These are phyloP conservation scores for Melanaphis sacchari DNA, from an alignment of 1,140 invertebrate species.

Conservation along the genomic window DNA sequence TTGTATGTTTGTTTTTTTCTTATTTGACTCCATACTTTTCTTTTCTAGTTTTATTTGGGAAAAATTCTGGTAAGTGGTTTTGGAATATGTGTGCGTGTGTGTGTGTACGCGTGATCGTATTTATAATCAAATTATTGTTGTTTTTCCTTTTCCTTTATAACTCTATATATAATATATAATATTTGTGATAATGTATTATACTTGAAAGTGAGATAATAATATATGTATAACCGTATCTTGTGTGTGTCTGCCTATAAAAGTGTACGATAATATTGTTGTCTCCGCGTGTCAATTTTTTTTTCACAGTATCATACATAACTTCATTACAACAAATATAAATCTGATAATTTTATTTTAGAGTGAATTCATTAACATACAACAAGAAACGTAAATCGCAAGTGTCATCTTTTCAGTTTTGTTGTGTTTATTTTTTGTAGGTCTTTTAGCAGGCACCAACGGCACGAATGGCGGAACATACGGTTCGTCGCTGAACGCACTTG, in stretches of 20 bases:
- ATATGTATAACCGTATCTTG: not conserved
- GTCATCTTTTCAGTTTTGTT: not conserved
- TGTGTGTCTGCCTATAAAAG: not conserved
- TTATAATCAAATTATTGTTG: not conserved
- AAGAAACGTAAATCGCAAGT: not conserved
- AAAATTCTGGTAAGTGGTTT: conserved; percentile 50
- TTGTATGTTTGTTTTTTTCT: conserved; percentile 39
- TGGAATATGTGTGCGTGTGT: not conserved
- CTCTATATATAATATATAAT: no score
- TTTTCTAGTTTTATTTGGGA: conserved; percentile 56
- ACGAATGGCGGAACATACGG: conserved; percentile 17
- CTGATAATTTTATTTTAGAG: not conserved
- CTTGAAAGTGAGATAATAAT: not conserved
- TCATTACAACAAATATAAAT: not conserved
- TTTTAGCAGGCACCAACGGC: conserved; percentile 26
- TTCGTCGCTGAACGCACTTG: conserved; percentile 46
- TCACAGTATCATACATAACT: no score
- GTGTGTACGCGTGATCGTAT: not conserved
- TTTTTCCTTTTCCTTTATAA: not conserved
- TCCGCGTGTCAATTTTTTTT: not conserved
- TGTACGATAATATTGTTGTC: not conserved
- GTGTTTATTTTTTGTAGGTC: conserved; percentile 24
- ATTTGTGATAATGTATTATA: not conserved
- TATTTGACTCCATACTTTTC: conserved; percentile 48
- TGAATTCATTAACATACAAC: conserved; percentile 5